Evolutionary conservation across 2,888 invertebrate genomes (phyloP), one percentile per base, ranked within the genome.

Genomic region (Tipula lateralis): DNA sequence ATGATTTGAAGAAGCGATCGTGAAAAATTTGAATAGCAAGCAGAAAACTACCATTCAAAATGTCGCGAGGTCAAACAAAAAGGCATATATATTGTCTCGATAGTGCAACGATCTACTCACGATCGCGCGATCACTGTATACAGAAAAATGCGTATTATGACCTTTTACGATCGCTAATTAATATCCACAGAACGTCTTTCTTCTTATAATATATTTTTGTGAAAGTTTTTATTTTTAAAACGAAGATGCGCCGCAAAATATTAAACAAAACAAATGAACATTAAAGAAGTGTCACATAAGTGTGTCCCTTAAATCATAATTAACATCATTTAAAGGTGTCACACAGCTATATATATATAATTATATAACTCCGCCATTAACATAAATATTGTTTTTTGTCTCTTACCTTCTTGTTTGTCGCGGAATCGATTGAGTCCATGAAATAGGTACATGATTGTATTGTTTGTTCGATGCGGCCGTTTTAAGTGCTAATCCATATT

Each of bases 351-450:
- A n/a, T n/a, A n/a, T n/a, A n/a, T n/a, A n/a, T 66, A 66, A 66
- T 66, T 66, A 66, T 66, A 12, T 66, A 66, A 66, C 32, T 12
- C 12, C 13, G 24, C 24, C 24, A 66, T 66, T 66, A 66, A 66
- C 66, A 66, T 66, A 66, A 44, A 44, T 44, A 16, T 36, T 6
- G 6, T 32, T 32, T 36, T 36, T 36, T 9, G 3, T 32, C 16
- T 81, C 82, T 83, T 83, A 90, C 90, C 90, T 88, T 89, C 90
- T 90, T 84, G 90, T 88, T 88, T 90, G 90, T 87, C 90, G 88
- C 88, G 90, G 90, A 87, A 90, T 88, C 36, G 90, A 90, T 87
- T 90, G 90, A 86, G 90, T 90, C 90, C 90, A 90, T 87, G 90
- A 90, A 86, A 90, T 88, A 85, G 90, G 90, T 88, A 89, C 90